phyloP scores from a whole-genome alignment of 2,797 vertebrate genomes.

The Sternarchorhynchus goeldii region DNA sequence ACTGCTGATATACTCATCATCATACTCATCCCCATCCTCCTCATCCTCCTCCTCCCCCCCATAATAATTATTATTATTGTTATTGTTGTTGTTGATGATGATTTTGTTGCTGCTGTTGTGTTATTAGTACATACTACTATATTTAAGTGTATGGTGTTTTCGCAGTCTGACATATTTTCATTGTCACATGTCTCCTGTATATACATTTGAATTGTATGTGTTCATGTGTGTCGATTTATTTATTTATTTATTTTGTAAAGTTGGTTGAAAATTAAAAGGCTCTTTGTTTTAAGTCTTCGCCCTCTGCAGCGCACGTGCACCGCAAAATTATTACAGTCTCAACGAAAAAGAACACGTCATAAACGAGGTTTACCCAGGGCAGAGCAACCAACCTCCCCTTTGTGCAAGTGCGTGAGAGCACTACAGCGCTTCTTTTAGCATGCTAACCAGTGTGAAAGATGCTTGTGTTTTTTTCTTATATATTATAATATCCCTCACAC shows the following conservation, averaged over 20 bases:
- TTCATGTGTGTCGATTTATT: not conserved
- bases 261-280: not conserved
- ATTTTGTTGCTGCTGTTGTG: not conserved
- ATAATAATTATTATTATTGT: constrained; percentile 28
- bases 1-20: constrained; percentile 33
- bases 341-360: constrained; percentile 53
- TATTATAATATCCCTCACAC: not conserved
- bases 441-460: constrained; percentile 27
- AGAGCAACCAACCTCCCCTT: constrained; percentile 44
- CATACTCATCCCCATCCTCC: not conserved
- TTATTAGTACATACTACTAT: not conserved
- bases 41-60: not conserved
- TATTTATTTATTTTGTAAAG: too few species aligned
- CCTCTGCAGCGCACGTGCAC: constrained; percentile 38
- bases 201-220: not conserved
- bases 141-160: not conserved
- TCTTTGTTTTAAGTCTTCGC: constrained; percentile 40
- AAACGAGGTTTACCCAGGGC: constrained; percentile 46
- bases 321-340: constrained; percentile 39
- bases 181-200: not conserved
- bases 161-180: not conserved
- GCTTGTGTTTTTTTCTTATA: constrained; percentile 14
- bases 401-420: constrained; percentile 26
- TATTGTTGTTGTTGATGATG: constrained; percentile 8
- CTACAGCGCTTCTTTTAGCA: constrained; percentile 29